These are phyloP conservation scores for Bombus impatiens DNA, from an alignment of 1,140 invertebrate species.

Conservation along the genomic window DNA sequence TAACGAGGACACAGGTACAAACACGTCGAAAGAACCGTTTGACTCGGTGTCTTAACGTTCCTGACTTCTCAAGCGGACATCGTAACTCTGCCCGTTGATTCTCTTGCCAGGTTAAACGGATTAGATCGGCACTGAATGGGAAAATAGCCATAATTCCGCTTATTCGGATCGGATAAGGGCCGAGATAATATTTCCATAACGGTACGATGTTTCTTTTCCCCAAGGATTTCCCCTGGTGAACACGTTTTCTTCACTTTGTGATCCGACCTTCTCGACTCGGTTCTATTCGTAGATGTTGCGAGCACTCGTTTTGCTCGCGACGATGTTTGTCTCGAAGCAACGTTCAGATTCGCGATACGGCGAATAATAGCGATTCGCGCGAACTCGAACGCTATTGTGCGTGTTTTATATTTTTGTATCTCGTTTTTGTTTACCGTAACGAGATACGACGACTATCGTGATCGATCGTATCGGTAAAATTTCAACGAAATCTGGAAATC, in stretches of 20 bases:
- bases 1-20: constrained; percentile 27
- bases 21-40: constrained; percentile 32
- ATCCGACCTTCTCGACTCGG: not conserved
- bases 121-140: constrained; percentile 9
- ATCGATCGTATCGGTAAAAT: no score
- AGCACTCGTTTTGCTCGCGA: not conserved
- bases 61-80: not conserved
- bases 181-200: not conserved
- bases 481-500: no score
- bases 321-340: not conserved
- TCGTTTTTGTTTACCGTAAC: no score
- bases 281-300: not conserved
- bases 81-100: not conserved
- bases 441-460: no score
- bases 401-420: no score
- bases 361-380: no score
- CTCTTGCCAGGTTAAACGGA: constrained; percentile 16
- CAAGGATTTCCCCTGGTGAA: not conserved
- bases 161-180: constrained; percentile 6
- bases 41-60: not conserved
- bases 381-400: no score
- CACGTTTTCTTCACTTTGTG: not conserved
- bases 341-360: no score
- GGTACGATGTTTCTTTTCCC: not conserved
- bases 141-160: constrained; percentile 22